phyloP scores from a whole-genome alignment of 2,113 vertebrate species.

The Lepidothrix coronata region DNA sequence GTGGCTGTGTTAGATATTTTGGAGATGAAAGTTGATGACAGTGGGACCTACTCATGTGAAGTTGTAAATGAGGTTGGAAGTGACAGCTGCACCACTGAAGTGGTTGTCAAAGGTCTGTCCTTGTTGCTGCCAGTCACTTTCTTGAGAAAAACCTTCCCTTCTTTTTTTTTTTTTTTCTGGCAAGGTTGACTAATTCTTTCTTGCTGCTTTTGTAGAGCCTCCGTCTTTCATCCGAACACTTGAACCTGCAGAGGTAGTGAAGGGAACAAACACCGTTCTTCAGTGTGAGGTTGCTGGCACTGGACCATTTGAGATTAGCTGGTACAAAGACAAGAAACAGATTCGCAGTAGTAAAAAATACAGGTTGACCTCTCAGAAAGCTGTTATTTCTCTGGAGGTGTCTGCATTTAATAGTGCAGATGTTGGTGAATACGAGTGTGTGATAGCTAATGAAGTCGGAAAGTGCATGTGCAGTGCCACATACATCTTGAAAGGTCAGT shows the following conservation, averaged over 20 bases:
- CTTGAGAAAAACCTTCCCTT: neutral
- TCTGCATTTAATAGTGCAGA: constrained; percentile 91
- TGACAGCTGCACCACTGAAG: constrained; percentile 86
- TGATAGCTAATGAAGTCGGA: constrained; percentile 92
- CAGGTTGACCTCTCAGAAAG: constrained; percentile 84
- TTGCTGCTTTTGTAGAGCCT: constrained; percentile 84
- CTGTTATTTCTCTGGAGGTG: constrained; percentile 87
- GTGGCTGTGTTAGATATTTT: constrained; percentile 86
- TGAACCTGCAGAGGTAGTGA: constrained; percentile 88
- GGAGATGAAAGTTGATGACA: constrained; percentile 85
- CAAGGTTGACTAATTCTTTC: constrained; percentile 30
- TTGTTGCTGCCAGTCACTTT: neutral
- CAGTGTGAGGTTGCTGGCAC: constrained; percentile 92
- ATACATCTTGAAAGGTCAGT: constrained; percentile 94
- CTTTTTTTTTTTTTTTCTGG: neutral
- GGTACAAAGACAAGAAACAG: constrained; percentile 94
- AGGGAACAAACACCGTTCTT: constrained; percentile 83
- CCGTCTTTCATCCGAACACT: constrained; percentile 90
- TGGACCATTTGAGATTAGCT: constrained; percentile 92
- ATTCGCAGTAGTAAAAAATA: constrained; percentile 89
- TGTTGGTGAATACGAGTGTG: constrained; percentile 94
- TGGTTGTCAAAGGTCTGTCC: constrained; percentile 95
- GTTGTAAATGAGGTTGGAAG: constrained; percentile 92
- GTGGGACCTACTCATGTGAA: constrained; percentile 93
- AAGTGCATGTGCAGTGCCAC: constrained; percentile 86